Evolutionary conservation across 2,797 vertebrate genomes (phyloP), one percentile per base, ranked within the genome.

Genomic region (Coendou prehensilis): DNA sequence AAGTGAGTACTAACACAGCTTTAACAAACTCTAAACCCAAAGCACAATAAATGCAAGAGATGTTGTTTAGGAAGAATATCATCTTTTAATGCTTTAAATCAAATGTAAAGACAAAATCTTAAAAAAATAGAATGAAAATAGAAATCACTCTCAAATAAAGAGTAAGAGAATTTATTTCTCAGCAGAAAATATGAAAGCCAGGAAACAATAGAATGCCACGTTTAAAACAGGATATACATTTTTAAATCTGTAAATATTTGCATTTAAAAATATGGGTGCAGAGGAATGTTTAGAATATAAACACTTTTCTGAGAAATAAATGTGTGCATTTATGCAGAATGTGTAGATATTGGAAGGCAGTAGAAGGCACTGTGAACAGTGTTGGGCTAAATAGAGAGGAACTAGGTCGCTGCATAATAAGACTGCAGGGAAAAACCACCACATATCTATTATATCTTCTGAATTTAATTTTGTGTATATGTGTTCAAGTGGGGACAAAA

Each of bases 101-200:
- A 92, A 88, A 85, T 52, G 41, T 33, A 89, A 82, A 95, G 20
- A 90, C 26, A 28, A 82, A 83, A 89, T 23, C 52, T 82, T 93
- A 56, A 90, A 82, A 18, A 91, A 37, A 56, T 8, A 9, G 88
- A 20, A 59, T 71, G 84, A 81, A 89, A 96, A 78, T 56, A 18
- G 76, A 41, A 0, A 50, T 30, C 85, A 59, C 11, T 9, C 41
- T 61, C 54, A 93, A 80, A 76, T 84, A 80, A 85, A 76, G 13
- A 52, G n/a, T 87, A 64, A 87, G 23, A 45, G 22, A 13, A 67
- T 47, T 37, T 30, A 83, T 47, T 76, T 61, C 80, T 88, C 41
- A 76, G 41, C 45, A 85, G 17, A 84, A 97, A 87, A 71, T 56
- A 71, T 81, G 73, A 88, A 84, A 88, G 18, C 22, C 33, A 47